phyloP scores from a whole-genome alignment of 1,140 invertebrate species.

The Aphelenchoides besseyi region DNA sequence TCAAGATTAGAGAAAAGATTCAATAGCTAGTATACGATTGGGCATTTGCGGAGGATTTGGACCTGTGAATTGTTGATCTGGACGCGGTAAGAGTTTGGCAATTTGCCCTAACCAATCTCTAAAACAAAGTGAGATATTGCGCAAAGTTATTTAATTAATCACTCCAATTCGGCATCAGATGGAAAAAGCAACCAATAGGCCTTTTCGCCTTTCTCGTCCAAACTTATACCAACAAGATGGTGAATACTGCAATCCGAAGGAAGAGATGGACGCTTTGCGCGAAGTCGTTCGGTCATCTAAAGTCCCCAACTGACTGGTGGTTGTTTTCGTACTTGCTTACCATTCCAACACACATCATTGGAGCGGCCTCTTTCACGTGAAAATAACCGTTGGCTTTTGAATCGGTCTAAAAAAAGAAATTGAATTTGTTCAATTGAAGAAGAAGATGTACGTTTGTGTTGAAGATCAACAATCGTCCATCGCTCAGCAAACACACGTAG shows the following conservation, averaged over 20 bases:
- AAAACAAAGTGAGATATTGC: neutral
- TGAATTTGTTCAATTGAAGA: neutral
- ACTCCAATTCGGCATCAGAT: neutral
- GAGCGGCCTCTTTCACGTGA: neutral
- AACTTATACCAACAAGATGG: neutral
- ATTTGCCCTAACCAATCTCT: neutral
- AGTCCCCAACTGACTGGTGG: too few species aligned
- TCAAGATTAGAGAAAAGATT: neutral
- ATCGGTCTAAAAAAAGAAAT: neutral
- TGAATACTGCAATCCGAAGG: neutral
- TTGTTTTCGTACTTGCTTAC: too few species aligned
- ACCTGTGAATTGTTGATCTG: neutral
- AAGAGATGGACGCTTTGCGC: neutral
- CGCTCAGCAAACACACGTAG: constrained; percentile 4
- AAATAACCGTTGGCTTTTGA: constrained; percentile 8
- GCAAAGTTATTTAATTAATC: neutral
- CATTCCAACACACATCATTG: constrained; percentile 2
- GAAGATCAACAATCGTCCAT: neutral
- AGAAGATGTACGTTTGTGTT: neutral
- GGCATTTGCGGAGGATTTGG: neutral
- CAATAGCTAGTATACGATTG: neutral
- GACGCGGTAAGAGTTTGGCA: neutral
- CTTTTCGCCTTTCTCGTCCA: neutral
- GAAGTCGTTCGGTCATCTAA: neutral
- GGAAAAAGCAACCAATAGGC: constrained; percentile 11